Conservation (phyloP, 2,888 invertebrate species). For the Autographa gamma region DNA sequence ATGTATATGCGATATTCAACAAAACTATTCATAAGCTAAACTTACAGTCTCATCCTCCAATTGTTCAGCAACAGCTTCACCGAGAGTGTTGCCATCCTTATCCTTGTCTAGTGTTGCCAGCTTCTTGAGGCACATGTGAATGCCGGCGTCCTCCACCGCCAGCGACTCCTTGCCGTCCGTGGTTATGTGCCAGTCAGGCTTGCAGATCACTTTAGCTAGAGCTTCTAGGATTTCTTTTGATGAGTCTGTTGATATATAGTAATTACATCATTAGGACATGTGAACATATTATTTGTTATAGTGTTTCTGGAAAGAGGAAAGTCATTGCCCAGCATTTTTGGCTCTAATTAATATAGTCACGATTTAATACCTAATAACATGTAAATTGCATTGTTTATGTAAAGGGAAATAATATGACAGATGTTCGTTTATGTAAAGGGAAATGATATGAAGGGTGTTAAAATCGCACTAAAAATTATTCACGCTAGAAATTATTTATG, state of each 20-base stretch:
- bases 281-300: no score
- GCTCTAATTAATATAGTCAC: not conserved
- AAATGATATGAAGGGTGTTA: no score
- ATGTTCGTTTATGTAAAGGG: no score
- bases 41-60: slow-evolving; percentile 89
- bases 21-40: slow-evolving; percentile 14
- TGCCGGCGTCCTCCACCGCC: slow-evolving; percentile 93
- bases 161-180: slow-evolving; percentile 80
- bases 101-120: slow-evolving; percentile 91
- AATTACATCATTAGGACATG: not conserved
- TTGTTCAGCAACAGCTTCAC: slow-evolving; percentile 86
- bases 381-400: no score
- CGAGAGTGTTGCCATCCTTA: slow-evolving; percentile 87
- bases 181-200: slow-evolving; percentile 88
- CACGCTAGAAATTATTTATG: no score
- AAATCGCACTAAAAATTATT: no score
- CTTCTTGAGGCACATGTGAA: slow-evolving; percentile 94
- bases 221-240: slow-evolving; percentile 75
- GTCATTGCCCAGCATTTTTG: no score
- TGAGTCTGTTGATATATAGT: slow-evolving; percentile 68
- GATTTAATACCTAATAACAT: not conserved
- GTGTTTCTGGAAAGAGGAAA: no score
- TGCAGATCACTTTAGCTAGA: slow-evolving; percentile 77
- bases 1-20: no score
- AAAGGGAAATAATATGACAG: no score